Conservation (phyloP, 2,113 vertebrate species). For the Ceratotherium simum region DNA sequence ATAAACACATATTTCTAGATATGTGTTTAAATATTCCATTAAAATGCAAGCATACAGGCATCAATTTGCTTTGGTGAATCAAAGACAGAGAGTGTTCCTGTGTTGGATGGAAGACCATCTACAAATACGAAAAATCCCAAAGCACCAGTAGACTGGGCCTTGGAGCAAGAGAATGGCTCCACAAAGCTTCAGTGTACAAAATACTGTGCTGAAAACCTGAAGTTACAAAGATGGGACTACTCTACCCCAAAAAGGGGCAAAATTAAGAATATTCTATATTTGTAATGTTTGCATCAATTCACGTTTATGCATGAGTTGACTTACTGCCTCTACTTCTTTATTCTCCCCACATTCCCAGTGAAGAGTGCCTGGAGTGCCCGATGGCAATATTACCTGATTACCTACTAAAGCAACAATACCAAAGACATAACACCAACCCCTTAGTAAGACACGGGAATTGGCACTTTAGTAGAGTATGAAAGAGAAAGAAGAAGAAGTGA, state of each 20-base stretch:
- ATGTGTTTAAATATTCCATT: not conserved
- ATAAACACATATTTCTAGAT: constrained; percentile 12
- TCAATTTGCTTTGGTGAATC: constrained; percentile 23
- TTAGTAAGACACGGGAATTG: constrained; percentile 55
- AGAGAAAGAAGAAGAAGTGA: constrained; percentile 61
- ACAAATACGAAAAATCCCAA: not conserved
- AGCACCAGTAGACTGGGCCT: not conserved
- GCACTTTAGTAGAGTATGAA: constrained; percentile 60
- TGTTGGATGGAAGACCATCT: not conserved
- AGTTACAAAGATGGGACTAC: constrained; percentile 3
- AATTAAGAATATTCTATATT: constrained; percentile 4
- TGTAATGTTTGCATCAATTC: not conserved
- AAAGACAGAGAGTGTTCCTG: not conserved
- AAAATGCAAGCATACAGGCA: not conserved
- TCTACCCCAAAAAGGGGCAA: not conserved
- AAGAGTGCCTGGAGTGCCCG: constrained; percentile 78
- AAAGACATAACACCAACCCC: constrained; percentile 66
- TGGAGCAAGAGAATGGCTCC: not conserved
- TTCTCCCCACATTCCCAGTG: constrained; percentile 33
- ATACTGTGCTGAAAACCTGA: not conserved
- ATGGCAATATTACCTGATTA: constrained; percentile 82
- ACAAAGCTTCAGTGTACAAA: not conserved
- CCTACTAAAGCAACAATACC: constrained; percentile 64
- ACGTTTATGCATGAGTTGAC: constrained; percentile 52
- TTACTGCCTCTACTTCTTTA: constrained; percentile 58